Conservation (phyloP, 2,888 invertebrate species). For the Heliconius ismenius region DNA sequence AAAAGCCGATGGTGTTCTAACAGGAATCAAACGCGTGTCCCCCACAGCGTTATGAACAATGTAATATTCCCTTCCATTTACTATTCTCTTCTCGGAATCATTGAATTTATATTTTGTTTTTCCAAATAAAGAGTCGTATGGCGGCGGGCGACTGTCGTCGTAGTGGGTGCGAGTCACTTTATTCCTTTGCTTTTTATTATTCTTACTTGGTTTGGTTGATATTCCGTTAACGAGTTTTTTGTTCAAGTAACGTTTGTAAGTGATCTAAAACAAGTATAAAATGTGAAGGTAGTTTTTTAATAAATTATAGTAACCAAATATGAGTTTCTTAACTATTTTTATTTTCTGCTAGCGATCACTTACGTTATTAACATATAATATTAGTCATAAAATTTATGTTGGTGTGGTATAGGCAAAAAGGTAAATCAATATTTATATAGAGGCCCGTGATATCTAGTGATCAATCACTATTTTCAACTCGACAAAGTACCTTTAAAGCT, state of each 20-base stretch:
- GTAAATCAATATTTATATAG: neutral
- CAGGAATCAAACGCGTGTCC: conserved; percentile 86
- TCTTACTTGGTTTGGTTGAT: conserved; percentile 43
- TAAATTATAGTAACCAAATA: neutral
- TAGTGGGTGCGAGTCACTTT: conserved; percentile 43
- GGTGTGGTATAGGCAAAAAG: too few relatives aligned
- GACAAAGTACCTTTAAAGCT: neutral
- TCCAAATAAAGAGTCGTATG: conserved; percentile 84
- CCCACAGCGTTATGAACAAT: conserved; percentile 84
- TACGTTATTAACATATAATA: too few relatives aligned
- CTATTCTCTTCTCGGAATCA: conserved; percentile 76
- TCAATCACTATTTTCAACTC: neutral
- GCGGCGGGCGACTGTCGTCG: conserved; percentile 82
- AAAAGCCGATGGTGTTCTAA: conserved; percentile 88
- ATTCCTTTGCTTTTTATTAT: conserved; percentile 43
- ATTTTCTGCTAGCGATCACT: too few relatives aligned
- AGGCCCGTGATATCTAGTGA: neutral
- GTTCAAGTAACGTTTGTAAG: conserved; percentile 57
- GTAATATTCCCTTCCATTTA: conserved; percentile 90
- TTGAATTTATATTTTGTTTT: conserved; percentile 56
- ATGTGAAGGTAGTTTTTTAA: neutral
- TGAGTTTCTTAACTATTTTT: too few relatives aligned
- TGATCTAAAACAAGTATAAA: conserved; percentile 54
- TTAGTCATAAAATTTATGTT: too few relatives aligned
- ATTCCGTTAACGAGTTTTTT: conserved; percentile 15